phyloP scores from a whole-genome alignment of 2,113 vertebrate genomes.

The Actenoides lindsayi region DNA sequence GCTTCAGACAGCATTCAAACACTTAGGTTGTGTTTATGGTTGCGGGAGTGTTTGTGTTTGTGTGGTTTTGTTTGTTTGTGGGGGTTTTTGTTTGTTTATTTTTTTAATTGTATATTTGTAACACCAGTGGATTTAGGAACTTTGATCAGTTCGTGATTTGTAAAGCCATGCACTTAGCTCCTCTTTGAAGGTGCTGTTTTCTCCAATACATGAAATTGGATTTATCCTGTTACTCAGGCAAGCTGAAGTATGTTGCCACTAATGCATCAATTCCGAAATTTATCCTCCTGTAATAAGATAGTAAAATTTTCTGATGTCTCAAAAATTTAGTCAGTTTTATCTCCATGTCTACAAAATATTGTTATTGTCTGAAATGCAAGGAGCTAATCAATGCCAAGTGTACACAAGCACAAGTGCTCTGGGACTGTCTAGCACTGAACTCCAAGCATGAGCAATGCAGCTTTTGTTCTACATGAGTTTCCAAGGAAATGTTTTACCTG shows the following conservation, averaged over 20 bases:
- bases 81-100: no score
- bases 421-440: neutral
- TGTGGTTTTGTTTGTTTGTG: no score
- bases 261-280: neutral
- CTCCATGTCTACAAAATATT: neutral
- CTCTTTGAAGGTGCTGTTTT: neutral
- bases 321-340: neutral
- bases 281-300: neutral
- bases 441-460: neutral
- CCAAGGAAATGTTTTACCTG: neutral
- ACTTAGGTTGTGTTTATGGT: no score
- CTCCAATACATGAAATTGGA: neutral
- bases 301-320: neutral
- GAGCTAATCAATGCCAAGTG: neutral
- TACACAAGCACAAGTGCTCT: neutral
- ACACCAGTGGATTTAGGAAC: neutral
- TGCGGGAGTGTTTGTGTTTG: no score
- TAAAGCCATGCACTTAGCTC: neutral
- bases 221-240: neutral
- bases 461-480: neutral
- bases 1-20: neutral
- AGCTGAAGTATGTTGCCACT: neutral
- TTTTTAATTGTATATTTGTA: neutral
- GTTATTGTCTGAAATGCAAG: neutral
- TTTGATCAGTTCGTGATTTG: neutral